Percentiles rank a stretch among this genome's conserved stretches.
Evolutionary conservation across 2,888 invertebrate species (phyloP).

Genomic region (Zonitis immaculata): DNA sequence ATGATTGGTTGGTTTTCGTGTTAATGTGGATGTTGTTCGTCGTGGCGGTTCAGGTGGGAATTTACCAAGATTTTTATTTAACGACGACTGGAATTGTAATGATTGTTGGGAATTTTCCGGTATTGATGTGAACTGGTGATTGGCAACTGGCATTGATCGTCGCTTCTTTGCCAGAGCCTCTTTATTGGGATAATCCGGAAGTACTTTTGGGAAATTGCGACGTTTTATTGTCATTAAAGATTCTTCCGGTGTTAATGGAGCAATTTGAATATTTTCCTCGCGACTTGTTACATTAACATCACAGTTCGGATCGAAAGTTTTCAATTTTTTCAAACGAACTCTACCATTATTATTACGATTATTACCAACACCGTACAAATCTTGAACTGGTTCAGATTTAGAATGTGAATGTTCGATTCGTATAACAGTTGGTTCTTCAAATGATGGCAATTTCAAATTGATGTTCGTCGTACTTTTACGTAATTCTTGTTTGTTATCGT

Average conservation of each 20-base stretch:
- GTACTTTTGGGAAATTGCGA: slow-evolving; percentile 77
- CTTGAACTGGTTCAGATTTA: slow-evolving; percentile 64
- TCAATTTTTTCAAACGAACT: slow-evolving; percentile 32
- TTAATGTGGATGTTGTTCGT: slow-evolving; percentile 64
- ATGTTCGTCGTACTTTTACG: slow-evolving; percentile 41
- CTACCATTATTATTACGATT: too few species aligned
- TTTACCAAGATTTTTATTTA: slow-evolving; percentile 35
- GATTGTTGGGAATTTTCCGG: slow-evolving; percentile 34
- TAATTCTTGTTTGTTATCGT: slow-evolving; percentile 28
- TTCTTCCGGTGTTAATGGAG: slow-evolving; percentile 61
- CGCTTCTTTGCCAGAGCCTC: slow-evolving; percentile 50
- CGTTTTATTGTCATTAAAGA: slow-evolving; percentile 68
- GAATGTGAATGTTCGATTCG: slow-evolving; percentile 63
- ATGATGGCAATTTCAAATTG: slow-evolving; percentile 36
- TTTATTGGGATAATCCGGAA: slow-evolving; percentile 66
- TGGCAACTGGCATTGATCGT: slow-evolving; percentile 60
- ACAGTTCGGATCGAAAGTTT: slow-evolving; percentile 48
- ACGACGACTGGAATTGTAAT: slow-evolving; percentile 42
- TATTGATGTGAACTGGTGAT: slow-evolving; percentile 39
- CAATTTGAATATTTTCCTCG: slow-evolving; percentile 51
- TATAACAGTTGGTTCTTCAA: slow-evolving; percentile 39
- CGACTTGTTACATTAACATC: slow-evolving; percentile 74
- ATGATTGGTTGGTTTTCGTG: slow-evolving; percentile 52
- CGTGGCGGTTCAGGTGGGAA: slow-evolving; percentile 72
- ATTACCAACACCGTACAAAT: slow-evolving; percentile 46